Conservation (phyloP, 2,888 invertebrate species). For the Tipula confusa region DNA sequence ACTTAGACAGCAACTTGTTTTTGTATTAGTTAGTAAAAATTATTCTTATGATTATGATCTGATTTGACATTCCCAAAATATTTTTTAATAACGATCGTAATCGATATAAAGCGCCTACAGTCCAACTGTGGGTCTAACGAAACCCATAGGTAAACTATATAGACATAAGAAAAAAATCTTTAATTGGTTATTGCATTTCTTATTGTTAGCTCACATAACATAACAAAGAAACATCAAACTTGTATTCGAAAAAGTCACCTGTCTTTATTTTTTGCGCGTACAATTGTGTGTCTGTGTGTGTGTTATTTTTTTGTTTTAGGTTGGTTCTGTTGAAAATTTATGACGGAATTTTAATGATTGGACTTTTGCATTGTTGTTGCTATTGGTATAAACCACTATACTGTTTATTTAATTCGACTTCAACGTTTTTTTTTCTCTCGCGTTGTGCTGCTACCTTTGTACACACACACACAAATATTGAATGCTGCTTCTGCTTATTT, state of each 20-base stretch:
- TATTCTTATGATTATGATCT: no score
- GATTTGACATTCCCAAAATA: no score
- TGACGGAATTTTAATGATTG: conserved; percentile 20
- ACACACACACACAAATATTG: no score
- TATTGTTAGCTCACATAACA: neutral
- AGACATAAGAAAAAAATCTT: no score
- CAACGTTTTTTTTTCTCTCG: neutral
- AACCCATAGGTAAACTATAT: no score
- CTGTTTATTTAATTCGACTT: conserved; percentile 6
- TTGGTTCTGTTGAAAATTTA: conserved; percentile 20
- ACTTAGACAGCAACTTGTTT: no score
- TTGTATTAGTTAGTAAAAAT: no score
- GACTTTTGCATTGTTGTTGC: neutral
- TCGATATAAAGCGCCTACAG: no score
- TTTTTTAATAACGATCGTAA: no score
- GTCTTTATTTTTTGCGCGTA: neutral
- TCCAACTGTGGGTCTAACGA: no score
- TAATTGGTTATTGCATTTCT: neutral
- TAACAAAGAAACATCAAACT: neutral
- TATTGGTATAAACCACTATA: neutral
- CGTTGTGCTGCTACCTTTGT: neutral
- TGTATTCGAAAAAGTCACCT: neutral
- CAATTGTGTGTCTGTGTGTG: neutral
- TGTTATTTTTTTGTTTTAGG: neutral
- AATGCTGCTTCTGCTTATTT: neutral